A percentile compares a stretch with the other conserved stretches of the same genome.
These are phyloP conservation scores for Porites cylindrica DNA, from an alignment of 92 coral and sea anemone species.

Conservation along the genomic window DNA sequence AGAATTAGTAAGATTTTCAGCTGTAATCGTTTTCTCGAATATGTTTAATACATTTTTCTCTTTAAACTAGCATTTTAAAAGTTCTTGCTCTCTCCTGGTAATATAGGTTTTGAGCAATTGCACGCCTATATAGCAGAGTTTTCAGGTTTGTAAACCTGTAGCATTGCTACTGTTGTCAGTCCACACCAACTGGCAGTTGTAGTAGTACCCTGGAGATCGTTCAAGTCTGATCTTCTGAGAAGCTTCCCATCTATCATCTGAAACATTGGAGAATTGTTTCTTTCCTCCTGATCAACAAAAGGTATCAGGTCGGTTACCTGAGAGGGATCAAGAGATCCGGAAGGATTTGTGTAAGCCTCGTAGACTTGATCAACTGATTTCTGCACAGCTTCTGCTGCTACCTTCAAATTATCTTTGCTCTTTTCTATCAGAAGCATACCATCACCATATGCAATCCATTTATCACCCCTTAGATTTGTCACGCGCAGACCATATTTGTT, in stretches of 20 bases:
- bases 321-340: neutral
- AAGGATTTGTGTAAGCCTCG: conserved; percentile 46
- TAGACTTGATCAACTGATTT: conserved; percentile 19
- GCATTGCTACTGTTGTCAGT: conserved; percentile 11
- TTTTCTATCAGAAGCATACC: conserved; percentile 45
- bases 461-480: conserved; percentile 65
- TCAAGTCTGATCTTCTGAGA: conserved; percentile 57
- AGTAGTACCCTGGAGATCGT: conserved; percentile 43
- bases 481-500: conserved; percentile 77
- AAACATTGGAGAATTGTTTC: conserved; percentile 75
- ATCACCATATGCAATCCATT: conserved; percentile 83
- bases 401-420: too few species aligned
- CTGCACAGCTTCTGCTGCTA: too few species aligned
- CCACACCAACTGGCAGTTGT: conserved; percentile 65
- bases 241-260: conserved; percentile 51
- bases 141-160: conserved; percentile 8
- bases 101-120: too few species aligned
- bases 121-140: conserved; percentile 13
- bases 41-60: too few species aligned
- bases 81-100: too few species aligned
- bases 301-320: conserved; percentile 62
- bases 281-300: conserved; percentile 57
- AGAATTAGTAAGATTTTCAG: too few species aligned
- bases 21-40: too few species aligned
- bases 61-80: too few species aligned